phyloP scores from a whole-genome alignment of 2,888 invertebrate species.

The Agrotis exclamationis region DNA sequence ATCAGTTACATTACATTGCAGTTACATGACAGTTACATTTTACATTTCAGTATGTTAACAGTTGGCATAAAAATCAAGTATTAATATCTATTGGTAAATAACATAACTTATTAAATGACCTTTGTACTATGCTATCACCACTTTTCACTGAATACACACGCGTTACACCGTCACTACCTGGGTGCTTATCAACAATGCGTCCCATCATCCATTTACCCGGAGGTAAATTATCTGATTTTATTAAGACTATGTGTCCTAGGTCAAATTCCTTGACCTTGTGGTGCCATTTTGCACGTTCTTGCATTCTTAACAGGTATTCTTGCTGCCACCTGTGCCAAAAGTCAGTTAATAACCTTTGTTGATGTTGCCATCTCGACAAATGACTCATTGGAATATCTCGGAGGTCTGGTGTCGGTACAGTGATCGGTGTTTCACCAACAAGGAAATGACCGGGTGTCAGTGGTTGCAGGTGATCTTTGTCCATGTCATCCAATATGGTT shows the following conservation, averaged over 20 bases:
- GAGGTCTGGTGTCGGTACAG: constrained; percentile 44
- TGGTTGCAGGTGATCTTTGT: constrained; percentile 8
- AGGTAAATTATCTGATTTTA: constrained; percentile 57
- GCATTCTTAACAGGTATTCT: constrained; percentile 57
- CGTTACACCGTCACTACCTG: constrained; percentile 53
- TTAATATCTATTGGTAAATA: constrained; percentile 38
- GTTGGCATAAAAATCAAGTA: background rate
- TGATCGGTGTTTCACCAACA: constrained; percentile 50
- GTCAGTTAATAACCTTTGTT: constrained; percentile 55
- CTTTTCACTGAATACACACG: constrained; percentile 59
- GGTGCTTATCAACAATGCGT: constrained; percentile 57
- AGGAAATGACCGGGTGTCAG: constrained; percentile 67
- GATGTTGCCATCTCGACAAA: constrained; percentile 59
- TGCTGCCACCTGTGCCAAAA: constrained; percentile 60
- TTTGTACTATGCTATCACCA: constrained; percentile 42
- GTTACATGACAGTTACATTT: no score
- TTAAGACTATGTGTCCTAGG: constrained; percentile 60
- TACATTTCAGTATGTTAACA: no score
- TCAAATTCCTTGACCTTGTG: constrained; percentile 45
- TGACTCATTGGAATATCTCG: constrained; percentile 28
- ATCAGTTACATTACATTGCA: no score
- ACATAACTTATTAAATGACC: constrained; percentile 57
- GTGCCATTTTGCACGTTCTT: constrained; percentile 59
- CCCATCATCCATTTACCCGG: constrained; percentile 60
- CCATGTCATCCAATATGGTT: background rate